A percentile compares a stretch with the other conserved stretches of the same genome.
Evolutionary conservation across 1,140 invertebrate genomes (phyloP).

Genomic region (Arctopsyche grandis): DNA sequence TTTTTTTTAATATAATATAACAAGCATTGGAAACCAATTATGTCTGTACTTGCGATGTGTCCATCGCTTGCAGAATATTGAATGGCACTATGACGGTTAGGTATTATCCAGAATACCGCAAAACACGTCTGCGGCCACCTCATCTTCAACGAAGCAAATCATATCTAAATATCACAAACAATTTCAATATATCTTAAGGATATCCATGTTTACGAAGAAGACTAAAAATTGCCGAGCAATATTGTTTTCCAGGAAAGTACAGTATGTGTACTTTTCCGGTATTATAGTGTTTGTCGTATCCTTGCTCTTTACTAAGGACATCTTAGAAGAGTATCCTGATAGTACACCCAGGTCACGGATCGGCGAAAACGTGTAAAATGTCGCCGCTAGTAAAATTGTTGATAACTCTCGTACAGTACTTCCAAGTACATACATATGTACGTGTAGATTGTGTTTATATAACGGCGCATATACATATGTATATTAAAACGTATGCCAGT

Average conservation of each 20-base stretch:
- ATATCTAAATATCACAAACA: not conserved
- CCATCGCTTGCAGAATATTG: not conserved
- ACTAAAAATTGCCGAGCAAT: too few species aligned
- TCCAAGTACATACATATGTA: too few species aligned
- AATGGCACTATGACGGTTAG: not conserved
- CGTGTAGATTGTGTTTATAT: too few species aligned
- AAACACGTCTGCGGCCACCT: constrained; percentile 24
- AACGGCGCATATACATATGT: too few species aligned
- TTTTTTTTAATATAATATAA: not conserved
- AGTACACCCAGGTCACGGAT: constrained; percentile 35
- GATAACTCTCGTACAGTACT: constrained; percentile 37
- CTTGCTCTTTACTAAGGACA: too few species aligned
- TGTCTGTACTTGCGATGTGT: not conserved
- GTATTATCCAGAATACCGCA: constrained; percentile 1
- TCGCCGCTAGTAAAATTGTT: constrained; percentile 43
- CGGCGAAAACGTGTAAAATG: constrained; percentile 41
- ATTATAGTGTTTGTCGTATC: too few species aligned
- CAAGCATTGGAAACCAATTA: not conserved
- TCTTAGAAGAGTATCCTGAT: constrained; percentile 14
- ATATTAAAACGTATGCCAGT: too few species aligned
- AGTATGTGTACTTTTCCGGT: too few species aligned
- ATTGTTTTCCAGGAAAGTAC: too few species aligned
- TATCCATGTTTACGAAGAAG: too few species aligned
- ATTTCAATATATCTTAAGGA: too few species aligned
- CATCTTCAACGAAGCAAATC: constrained; percentile 24